phyloP scores from a whole-genome alignment of 1,140 invertebrate species.

The Nephotettix cincticeps region DNA sequence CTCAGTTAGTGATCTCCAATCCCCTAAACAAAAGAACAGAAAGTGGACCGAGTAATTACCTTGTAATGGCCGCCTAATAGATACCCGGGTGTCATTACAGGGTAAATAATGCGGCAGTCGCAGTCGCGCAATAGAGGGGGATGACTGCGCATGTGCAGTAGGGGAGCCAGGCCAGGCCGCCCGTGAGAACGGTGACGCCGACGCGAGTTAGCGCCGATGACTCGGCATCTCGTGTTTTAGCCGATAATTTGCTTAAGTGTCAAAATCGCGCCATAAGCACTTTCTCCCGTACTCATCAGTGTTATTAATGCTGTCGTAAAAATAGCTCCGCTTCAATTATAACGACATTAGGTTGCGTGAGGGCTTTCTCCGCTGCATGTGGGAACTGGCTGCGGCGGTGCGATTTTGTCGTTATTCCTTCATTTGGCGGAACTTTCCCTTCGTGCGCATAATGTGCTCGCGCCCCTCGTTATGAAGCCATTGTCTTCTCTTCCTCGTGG shows the following conservation, averaged over 20 bases:
- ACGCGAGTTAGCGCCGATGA: neutral
- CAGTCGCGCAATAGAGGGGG: neutral
- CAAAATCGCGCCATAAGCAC: constrained; percentile 13
- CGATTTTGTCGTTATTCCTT: constrained; percentile 12
- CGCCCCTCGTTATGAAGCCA: neutral
- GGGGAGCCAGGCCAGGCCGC: neutral
- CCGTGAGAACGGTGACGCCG: constrained; percentile 3
- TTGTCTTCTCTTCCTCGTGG: neutral
- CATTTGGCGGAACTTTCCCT: neutral
- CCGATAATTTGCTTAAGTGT: constrained; percentile 18
- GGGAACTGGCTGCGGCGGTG: neutral
- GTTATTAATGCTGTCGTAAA: constrained; percentile 11
- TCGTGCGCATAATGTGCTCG: neutral
- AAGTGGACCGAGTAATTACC: no score
- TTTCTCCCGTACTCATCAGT: constrained; percentile 9
- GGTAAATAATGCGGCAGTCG: neutral
- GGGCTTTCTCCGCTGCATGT: constrained; percentile 3
- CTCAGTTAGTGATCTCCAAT: no score
- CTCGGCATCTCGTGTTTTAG: neutral
- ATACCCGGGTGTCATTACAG: neutral
- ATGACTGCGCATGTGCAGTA: neutral
- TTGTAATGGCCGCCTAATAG: neutral
- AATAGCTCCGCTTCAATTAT: constrained; percentile 21
- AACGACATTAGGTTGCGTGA: constrained; percentile 17
- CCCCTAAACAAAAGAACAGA: constrained; percentile 9